Evolutionary conservation across 2,888 invertebrate genomes (phyloP).

Genomic region (Trypoxylon attenuatum): DNA sequence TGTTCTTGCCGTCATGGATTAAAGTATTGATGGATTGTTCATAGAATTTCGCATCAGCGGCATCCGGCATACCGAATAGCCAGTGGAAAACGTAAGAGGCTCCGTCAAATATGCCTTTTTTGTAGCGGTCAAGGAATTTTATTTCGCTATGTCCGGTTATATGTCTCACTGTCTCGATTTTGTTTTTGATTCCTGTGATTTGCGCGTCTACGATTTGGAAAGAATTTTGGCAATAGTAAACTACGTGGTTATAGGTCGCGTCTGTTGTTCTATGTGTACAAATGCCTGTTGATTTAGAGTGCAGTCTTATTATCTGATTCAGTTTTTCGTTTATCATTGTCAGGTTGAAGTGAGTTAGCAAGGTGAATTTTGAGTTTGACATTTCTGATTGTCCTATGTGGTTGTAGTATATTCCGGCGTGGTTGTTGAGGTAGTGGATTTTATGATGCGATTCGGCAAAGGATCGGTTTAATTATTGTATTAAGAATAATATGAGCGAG

Average conservation of each 20-base stretch:
- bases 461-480: too few species aligned
- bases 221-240: background rate
- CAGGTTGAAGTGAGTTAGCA: conserved; percentile 1
- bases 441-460: background rate
- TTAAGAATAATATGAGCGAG: background rate
- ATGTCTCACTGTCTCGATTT: background rate
- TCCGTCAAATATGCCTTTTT: conserved; percentile 4
- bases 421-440: background rate
- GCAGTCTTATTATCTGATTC: background rate
- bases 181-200: background rate
- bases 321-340: background rate
- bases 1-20: background rate
- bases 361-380: conserved; percentile 4
- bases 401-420: conserved; percentile 6
- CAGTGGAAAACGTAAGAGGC: background rate
- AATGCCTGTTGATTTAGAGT: background rate
- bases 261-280: background rate
- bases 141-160: background rate
- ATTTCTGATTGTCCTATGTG: background rate
- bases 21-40: conserved; percentile 8
- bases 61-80: background rate
- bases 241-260: background rate
- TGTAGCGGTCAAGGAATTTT: too few species aligned
- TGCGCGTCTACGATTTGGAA: background rate
- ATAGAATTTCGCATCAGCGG: background rate